phyloP scores from a whole-genome alignment of 37 sponge, comb jelly and placozoan species.

The Hormiphora californensis region DNA sequence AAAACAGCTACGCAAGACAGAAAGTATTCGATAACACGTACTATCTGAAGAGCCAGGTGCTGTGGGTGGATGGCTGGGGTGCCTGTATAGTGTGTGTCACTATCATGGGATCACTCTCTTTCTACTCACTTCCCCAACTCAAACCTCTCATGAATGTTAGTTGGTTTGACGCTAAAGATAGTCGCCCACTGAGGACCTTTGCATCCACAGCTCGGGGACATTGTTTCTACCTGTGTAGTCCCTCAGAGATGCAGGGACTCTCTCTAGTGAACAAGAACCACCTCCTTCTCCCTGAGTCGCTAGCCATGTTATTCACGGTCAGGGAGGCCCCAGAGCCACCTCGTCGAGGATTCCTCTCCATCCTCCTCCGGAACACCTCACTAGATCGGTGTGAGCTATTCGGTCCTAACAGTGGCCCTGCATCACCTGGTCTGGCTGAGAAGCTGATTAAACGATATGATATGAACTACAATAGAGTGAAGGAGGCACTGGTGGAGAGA shows the following conservation, averaged over 20 bases:
- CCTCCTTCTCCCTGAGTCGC: conserved; percentile 34
- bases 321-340: conserved; percentile 46
- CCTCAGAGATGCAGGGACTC: conserved; percentile 28
- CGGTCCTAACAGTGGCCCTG: conserved; percentile 22
- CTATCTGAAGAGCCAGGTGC: conserved; percentile 49
- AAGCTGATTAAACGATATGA: conserved; percentile 42
- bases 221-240: conserved; percentile 12
- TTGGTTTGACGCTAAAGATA: conserved; percentile 45
- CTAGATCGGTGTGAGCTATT: conserved; percentile 24
- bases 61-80: conserved; percentile 28
- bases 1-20: conserved; percentile 53
- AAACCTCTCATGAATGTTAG: conserved; percentile 39
- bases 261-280: conserved; percentile 46
- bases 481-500: conserved; percentile 43
- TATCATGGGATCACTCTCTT: conserved; percentile 51
- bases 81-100: conserved; percentile 37
- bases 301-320: conserved; percentile 37
- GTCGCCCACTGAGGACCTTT: background rate
- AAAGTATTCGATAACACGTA: conserved; percentile 50
- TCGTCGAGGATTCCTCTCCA: conserved; percentile 31
- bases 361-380: conserved; percentile 15
- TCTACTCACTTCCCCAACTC: conserved; percentile 41
- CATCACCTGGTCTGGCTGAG: conserved; percentile 35
- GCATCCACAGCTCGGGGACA: conserved; percentile 6
- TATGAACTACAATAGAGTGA: conserved; percentile 12